phyloP scores from a whole-genome alignment of 2,888 invertebrate species.

The Aromia moschata region DNA sequence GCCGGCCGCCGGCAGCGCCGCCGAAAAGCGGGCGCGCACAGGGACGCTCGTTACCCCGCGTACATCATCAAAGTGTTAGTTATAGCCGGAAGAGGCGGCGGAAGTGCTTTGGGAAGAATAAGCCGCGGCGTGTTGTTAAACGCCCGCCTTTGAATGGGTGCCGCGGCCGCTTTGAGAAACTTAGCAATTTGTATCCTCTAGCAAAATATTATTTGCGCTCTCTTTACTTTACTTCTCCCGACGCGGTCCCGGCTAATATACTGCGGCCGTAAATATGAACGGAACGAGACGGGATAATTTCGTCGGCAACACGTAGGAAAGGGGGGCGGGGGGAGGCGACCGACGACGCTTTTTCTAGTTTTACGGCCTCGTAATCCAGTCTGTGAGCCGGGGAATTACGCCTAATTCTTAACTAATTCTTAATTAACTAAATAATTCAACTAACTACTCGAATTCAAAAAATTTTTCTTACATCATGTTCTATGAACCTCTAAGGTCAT shows the following conservation, averaged over 20 bases:
- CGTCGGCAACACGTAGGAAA: conserved; percentile 39
- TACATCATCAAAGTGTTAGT: conserved; percentile 51
- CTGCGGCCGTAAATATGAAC: conserved; percentile 47
- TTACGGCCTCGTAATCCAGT: no score
- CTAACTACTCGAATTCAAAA: no score
- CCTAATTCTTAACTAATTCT: no score
- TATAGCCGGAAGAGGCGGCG: conserved; percentile 45
- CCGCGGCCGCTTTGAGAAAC: conserved; percentile 51
- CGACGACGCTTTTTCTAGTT: neutral
- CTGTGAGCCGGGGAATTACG: no score
- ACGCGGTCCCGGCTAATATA: conserved; percentile 48
- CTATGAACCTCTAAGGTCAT: no score
- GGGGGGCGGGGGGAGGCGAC: conserved; percentile 28
- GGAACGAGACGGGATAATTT: conserved; percentile 49
- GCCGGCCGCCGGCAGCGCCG: neutral
- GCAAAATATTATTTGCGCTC: conserved; percentile 53
- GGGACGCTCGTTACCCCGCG: conserved; percentile 30
- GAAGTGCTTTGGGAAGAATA: conserved; percentile 22
- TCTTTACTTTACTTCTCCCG: conserved; percentile 34
- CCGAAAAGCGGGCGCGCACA: conserved; percentile 3
- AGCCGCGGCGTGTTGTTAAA: conserved; percentile 25
- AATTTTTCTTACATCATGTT: no score
- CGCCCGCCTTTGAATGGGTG: conserved; percentile 29
- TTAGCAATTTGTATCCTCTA: conserved; percentile 56
- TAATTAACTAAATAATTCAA: no score